phyloP scores from a whole-genome alignment of 2,113 vertebrate genomes.

The Uria aalge region DNA sequence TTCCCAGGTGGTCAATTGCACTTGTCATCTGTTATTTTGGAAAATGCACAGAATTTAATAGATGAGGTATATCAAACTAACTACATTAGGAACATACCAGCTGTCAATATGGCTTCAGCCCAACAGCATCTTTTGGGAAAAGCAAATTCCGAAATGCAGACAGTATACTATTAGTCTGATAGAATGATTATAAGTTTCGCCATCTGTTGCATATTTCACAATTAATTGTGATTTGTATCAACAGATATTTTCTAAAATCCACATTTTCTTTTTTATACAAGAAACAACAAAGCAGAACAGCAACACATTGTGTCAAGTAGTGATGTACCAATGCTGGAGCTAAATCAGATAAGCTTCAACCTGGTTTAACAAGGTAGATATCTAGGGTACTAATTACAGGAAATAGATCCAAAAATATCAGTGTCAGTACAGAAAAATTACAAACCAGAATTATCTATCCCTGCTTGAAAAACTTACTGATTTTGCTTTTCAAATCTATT shows the following conservation, averaged over 20 bases:
- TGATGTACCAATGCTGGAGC: not conserved
- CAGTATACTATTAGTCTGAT: slow-evolving; percentile 75
- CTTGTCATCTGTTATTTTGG: slow-evolving; percentile 81
- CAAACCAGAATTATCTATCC: not conserved
- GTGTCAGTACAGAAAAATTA: not conserved
- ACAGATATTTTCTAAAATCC: slow-evolving; percentile 54
- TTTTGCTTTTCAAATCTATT: slow-evolving; percentile 1
- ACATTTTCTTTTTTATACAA: slow-evolving; percentile 38
- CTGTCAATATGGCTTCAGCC: slow-evolving; percentile 79
- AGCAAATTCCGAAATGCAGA: slow-evolving; percentile 70
- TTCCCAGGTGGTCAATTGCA: slow-evolving; percentile 78
- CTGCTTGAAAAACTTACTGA: not conserved
- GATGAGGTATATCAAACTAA: slow-evolving; percentile 83
- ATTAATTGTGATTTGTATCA: slow-evolving; percentile 72
- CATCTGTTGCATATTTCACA: slow-evolving; percentile 80
- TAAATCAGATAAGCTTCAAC: slow-evolving; percentile 8
- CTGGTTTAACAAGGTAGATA: slow-evolving; percentile 1
- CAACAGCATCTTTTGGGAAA: slow-evolving; percentile 77
- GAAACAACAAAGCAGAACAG: slow-evolving; percentile 17
- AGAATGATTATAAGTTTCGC: slow-evolving; percentile 76
- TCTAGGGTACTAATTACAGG: not conserved
- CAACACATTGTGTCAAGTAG: not conserved
- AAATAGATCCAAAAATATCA: slow-evolving; percentile 20
- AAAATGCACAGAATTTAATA: slow-evolving; percentile 78
- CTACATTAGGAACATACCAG: slow-evolving; percentile 76